Evolutionary conservation across 53 echinoderm and acorn worm species (phyloP), one percentile per base, ranked within the genome.

Genomic region (Holothuria scabra): DNA sequence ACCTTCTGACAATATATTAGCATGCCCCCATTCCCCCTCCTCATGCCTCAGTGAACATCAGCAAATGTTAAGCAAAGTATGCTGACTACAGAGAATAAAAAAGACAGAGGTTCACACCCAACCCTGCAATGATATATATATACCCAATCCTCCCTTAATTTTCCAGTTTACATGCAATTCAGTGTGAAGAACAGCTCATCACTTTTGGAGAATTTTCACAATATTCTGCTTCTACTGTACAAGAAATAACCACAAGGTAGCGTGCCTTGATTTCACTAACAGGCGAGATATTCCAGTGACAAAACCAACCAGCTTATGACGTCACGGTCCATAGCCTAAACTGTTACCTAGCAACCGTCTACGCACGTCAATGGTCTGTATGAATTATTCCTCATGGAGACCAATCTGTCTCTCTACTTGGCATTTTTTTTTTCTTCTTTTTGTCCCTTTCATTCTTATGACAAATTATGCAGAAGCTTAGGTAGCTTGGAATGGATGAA

Each of bases 311-410:
- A 28, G 52, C 82, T 37, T 33, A 64, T 81, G 82, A 81, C 82
- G 82, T 81, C 82, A 81, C 82, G 31, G 21, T 44, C 46, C 63
- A 64, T 81, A 81, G 82, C 63, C 63, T 81, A 81, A 56, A 64
- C 82, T 38, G 82, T 81, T 63, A 61, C 82, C 65, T 63, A 25
- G 82, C 82, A 81, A 81, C 82, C 13, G 46, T 63, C 82, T 81
- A 81, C 82, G 65, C 82, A 81, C 82, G 82, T 81, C 62, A 81
- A 81, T 81, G 82, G 82, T 24, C 38, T 81, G 82, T 64, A 81
- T 81, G 82, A 81, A 81, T 81, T 81, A 81, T 81, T 81, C 82
- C 82, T 81, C 82, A 41, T 81, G 65, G 82, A 81, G 82, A 37
- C 33, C n/a, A 37, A 81, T 63, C 82, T 56, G 59, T 78, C 78